These are phyloP conservation scores for Salvator merianae DNA, from an alignment of 2,113 vertebrate species.

Conservation along the genomic window DNA sequence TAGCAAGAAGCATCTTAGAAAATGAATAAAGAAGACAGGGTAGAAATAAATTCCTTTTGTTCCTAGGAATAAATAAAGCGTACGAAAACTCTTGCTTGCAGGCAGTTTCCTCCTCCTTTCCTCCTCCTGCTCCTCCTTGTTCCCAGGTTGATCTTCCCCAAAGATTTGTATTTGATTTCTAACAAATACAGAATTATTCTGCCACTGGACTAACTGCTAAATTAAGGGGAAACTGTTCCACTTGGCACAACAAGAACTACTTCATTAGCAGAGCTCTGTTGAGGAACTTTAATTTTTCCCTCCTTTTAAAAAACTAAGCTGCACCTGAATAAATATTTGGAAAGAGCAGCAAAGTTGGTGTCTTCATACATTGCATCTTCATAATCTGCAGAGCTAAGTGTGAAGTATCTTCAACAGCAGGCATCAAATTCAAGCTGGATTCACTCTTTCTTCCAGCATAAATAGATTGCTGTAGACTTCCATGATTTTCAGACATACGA, in stretches of 20 bases:
- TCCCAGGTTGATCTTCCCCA: neutral
- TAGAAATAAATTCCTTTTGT: slow-evolving; percentile 49
- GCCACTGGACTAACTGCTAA: neutral
- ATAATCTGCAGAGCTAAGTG: neutral
- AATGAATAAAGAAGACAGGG: slow-evolving; percentile 48
- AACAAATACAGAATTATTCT: slow-evolving; percentile 15
- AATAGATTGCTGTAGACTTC: neutral
- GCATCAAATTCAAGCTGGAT: neutral
- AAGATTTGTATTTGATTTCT: neutral
- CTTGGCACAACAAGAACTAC: neutral
- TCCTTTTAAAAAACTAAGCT: neutral
- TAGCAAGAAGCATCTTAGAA: slow-evolving; percentile 38
- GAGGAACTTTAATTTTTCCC: neutral
- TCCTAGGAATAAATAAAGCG: slow-evolving; percentile 43
- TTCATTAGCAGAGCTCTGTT: neutral
- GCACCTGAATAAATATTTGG: slow-evolving; percentile 7
- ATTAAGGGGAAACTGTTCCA: neutral
- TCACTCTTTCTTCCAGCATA: no score
- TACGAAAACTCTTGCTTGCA: slow-evolving; percentile 32
- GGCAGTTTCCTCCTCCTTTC: slow-evolving; percentile 33
- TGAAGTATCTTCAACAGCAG: neutral
- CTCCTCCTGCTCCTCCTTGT: slow-evolving; percentile 31
- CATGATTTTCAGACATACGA: neutral
- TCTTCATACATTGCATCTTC: neutral
- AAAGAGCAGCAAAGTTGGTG: neutral